Evolutionary conservation across 2,113 vertebrate genomes (phyloP).

Genomic region (Sinocyclocheilus anophthalmus): DNA sequence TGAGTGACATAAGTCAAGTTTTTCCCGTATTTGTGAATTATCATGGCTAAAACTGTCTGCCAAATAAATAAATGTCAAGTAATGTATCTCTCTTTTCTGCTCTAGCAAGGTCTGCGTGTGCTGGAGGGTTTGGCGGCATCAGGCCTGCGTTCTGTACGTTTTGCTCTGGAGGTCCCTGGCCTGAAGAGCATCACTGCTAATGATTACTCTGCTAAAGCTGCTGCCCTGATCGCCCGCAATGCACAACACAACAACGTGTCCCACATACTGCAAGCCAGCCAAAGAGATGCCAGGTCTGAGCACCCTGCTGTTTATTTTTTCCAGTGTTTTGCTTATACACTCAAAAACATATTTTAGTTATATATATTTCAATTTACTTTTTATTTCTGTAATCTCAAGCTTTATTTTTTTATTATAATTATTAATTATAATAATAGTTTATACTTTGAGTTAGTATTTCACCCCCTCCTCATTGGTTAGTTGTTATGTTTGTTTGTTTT

Average conservation of each 20-base stretch:
- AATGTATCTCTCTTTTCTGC: background rate
- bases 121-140: slow-evolving; percentile 91
- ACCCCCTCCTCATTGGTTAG: no score
- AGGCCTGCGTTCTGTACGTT: slow-evolving; percentile 88
- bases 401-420: no score
- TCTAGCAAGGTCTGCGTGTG: slow-evolving; percentile 79
- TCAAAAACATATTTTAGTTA: background rate
- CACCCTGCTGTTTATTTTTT: background rate
- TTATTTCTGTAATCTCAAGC: background rate
- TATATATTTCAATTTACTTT: no score
- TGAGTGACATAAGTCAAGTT: background rate
- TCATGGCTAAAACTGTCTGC: background rate
- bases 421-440: no score
- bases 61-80: background rate
- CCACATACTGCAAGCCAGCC: slow-evolving; percentile 80
- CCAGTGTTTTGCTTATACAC: background rate
- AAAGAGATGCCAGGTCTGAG: slow-evolving; percentile 85
- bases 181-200: slow-evolving; percentile 84
- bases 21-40: background rate
- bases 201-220: slow-evolving; percentile 83
- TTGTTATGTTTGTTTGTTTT: background rate
- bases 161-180: slow-evolving; percentile 88
- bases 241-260: slow-evolving; percentile 79
- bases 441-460: no score
- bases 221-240: slow-evolving; percentile 81